A percentile compares a stretch with the other conserved stretches of the same genome.
phyloP scores from a whole-genome alignment of 2,888 invertebrate genomes.

The Callyntrura guangdongensis region DNA sequence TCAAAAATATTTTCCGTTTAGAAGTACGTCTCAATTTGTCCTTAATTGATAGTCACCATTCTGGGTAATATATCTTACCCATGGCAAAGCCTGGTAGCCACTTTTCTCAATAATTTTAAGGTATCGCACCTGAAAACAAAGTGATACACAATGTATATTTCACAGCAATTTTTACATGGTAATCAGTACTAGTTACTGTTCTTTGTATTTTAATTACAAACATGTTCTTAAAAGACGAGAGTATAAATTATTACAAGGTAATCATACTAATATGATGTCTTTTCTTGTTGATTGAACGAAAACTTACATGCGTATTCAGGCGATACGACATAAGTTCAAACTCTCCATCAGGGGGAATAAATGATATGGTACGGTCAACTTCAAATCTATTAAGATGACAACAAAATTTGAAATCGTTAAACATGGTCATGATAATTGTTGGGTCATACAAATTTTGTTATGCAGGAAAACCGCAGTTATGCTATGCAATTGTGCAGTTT shows the following conservation, averaged over 20 bases:
- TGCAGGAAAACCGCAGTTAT: too few relatives aligned
- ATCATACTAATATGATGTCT: too few relatives aligned
- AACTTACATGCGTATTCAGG: constrained; percentile 95
- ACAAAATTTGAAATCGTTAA: too few relatives aligned
- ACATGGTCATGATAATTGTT: too few relatives aligned
- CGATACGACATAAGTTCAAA: constrained; percentile 99
- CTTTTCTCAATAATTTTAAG: constrained; percentile 99
- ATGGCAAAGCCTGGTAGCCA: constrained; percentile 99
- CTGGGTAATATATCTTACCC: constrained; percentile 99
- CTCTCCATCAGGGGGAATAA: constrained; percentile 99
- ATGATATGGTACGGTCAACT: constrained; percentile 99
- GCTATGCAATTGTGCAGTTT: too few relatives aligned
- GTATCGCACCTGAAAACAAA: constrained; percentile 90
- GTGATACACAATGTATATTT: neutral
- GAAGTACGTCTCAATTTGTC: constrained; percentile 90
- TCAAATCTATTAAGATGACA: constrained; percentile 89
- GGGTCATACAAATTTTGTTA: too few relatives aligned
- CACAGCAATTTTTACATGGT: too few relatives aligned
- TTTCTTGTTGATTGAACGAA: neutral
- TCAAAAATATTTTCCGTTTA: constrained; percentile 45
- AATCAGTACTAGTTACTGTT: too few relatives aligned
- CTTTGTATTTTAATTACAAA: too few relatives aligned
- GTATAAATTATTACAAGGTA: too few relatives aligned
- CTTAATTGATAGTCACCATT: constrained; percentile 99
- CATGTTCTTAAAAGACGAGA: too few relatives aligned